Conservation (phyloP, 2,797 vertebrate genomes). For the Phataginus tricuspis region DNA sequence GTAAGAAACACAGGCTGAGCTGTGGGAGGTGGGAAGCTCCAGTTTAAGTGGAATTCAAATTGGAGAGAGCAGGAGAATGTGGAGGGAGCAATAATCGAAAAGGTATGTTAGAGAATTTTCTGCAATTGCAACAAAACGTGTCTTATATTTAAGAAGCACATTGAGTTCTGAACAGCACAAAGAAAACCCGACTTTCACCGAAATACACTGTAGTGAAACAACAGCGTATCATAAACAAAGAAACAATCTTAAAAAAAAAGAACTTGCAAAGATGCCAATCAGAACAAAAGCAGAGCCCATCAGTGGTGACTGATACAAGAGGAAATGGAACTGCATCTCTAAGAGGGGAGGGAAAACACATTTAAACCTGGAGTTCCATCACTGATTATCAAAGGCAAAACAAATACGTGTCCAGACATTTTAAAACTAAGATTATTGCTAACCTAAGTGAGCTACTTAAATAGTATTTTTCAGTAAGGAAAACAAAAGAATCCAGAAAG, state of each 20-base stretch:
- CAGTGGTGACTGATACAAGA: neutral
- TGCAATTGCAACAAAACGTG: neutral
- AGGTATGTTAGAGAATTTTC: neutral
- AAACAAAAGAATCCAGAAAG: neutral
- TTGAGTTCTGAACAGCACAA: neutral
- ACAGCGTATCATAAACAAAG: neutral
- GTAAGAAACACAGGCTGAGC: conserved; percentile 38
- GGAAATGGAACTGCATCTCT: neutral
- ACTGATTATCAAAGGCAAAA: neutral
- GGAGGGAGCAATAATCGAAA: neutral
- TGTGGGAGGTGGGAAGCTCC: neutral
- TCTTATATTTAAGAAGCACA: neutral
- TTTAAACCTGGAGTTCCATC: neutral
- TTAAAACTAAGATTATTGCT: neutral
- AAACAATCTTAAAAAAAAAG: neutral
- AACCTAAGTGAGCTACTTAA: neutral
- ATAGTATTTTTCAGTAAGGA: neutral
- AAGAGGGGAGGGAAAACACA: neutral
- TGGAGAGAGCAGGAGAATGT: conserved; percentile 18
- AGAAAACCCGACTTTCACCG: neutral
- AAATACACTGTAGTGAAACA: neutral
- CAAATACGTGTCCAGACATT: neutral
- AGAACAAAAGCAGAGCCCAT: neutral
- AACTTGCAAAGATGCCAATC: neutral
- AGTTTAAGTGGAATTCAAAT: conserved; percentile 46